phyloP scores from a whole-genome alignment of 2,888 invertebrate genomes.

The Glaucopsyche alexis region DNA sequence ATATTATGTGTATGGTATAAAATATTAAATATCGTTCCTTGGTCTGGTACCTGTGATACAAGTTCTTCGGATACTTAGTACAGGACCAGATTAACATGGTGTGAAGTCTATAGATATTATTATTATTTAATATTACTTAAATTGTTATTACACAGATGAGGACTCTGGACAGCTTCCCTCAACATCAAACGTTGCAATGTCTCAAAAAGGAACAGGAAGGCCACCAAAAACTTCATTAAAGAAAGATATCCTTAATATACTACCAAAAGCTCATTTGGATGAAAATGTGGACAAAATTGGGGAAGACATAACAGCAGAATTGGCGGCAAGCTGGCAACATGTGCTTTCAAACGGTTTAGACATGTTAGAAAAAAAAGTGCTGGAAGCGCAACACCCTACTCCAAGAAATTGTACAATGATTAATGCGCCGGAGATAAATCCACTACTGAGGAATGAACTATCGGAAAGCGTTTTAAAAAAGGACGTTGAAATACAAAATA shows the following conservation, averaged over 20 bases:
- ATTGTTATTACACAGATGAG: not conserved
- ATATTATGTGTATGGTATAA: too few relatives aligned
- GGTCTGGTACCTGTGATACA: too few relatives aligned
- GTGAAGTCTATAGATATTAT: too few relatives aligned
- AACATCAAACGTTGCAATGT: not conserved
- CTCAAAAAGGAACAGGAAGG: not conserved
- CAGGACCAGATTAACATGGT: too few relatives aligned
- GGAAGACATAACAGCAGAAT: not conserved
- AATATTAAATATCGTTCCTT: too few relatives aligned
- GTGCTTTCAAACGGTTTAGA: not conserved
- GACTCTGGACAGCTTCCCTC: not conserved
- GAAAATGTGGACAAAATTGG: not conserved
- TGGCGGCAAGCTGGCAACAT: not conserved
- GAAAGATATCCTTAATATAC: not conserved
- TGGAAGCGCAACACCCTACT: not conserved
- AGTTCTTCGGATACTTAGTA: too few relatives aligned
- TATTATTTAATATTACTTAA: not conserved
- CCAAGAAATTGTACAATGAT: conserved; percentile 4
- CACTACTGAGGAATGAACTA: not conserved
- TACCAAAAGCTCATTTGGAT: not conserved
- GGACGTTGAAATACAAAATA: conserved; percentile 4
- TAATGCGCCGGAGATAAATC: conserved; percentile 12
- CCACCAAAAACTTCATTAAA: not conserved
- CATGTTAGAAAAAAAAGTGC: not conserved
- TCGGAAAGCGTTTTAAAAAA: not conserved